Evolutionary conservation across 92 coral and sea anemone genomes (phyloP).

Genomic region (Bergia puertoricense): DNA sequence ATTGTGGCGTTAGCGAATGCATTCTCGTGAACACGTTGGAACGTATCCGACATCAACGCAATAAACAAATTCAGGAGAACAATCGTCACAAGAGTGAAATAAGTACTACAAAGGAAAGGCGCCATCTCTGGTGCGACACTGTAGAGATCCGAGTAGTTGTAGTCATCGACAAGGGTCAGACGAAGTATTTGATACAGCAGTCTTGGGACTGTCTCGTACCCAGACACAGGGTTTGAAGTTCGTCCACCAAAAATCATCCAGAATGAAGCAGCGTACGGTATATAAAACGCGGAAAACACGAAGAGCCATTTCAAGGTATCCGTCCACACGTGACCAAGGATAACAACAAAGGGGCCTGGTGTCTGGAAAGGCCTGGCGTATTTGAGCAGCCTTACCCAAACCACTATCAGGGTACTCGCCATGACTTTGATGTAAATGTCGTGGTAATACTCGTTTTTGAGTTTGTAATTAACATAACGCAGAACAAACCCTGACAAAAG

Average conservation of each 20-base stretch:
- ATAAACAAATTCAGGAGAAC: conserved; percentile 69
- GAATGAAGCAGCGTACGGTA: conserved; percentile 69
- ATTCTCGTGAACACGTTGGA: conserved; percentile 77
- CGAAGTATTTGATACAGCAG: conserved; percentile 55
- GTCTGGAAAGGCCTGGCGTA: conserved; percentile 69
- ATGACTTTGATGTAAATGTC: conserved; percentile 39
- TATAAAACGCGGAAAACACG: conserved; percentile 58
- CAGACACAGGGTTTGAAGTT: conserved; percentile 48
- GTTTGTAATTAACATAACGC: conserved; percentile 39
- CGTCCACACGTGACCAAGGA: conserved; percentile 54
- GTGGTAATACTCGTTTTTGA: conserved; percentile 24
- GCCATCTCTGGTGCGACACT: conserved; percentile 62
- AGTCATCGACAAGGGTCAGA: conserved; percentile 64
- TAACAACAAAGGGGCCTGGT: conserved; percentile 75
- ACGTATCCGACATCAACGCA: conserved; percentile 76
- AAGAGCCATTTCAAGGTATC: conserved; percentile 70
- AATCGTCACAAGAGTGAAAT: conserved; percentile 57
- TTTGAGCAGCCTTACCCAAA: conserved; percentile 73
- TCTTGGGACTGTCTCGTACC: conserved; percentile 51
- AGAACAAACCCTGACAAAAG: conserved; percentile 42
- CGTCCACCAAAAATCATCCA: conserved; percentile 72
- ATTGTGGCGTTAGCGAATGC: conserved; percentile 73
- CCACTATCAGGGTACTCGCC: conserved; percentile 50
- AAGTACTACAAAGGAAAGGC: conserved; percentile 55
- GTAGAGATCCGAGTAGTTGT: conserved; percentile 58